Base-by-base conservation (phyloP, 2,888 invertebrate species). In the Parapristionchus giblindavisi region DNA sequence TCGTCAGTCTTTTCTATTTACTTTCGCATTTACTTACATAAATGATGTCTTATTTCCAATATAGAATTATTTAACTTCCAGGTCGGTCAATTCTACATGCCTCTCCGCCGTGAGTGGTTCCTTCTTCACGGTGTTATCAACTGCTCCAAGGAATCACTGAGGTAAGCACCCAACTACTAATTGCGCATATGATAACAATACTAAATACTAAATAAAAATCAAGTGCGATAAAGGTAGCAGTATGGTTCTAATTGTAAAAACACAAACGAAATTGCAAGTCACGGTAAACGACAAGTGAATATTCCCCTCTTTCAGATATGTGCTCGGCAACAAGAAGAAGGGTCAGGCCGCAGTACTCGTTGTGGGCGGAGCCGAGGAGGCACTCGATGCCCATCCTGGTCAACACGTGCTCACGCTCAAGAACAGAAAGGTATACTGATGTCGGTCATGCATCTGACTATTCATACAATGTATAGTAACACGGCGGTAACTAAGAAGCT, bases 361-460 rank as follows among this genome's bases (percentile, higher is more conserved):
- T 2, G 81, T 83, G 17, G 83, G 84, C 27, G 84, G 84, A 60
- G 83, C 84, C 1, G 84, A 84, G 63, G 84, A 84, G 75, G 84
- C 84, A 0, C 75, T 84, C 1, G 84, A 84, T 65, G 83, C 84
- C 11, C 82, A 83, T 75, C 83, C 83, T 4, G 84, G 83, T 34
- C 75, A 81, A 71, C 78, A 82, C 70, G 80, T 81, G 74, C 70
- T 84, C 51, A 84, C 84, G 6, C 73, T 84, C 34, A 82, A 83
- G 27, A 77, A 75, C 17, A 38, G 70, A 71, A 71, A 71, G 70
- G 70, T 71, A 48, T 4, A 4, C 6, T 60, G 34, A 8, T 6
- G 32, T 29, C 8, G 11, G 32, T 24, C n/a, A 5, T 8, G 36
- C 24, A 38, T 27, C 38, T 36, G 63, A 48, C 21, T 43, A 65